Conservation (phyloP, 1,140 invertebrate species). For the Lethrus apterus region DNA sequence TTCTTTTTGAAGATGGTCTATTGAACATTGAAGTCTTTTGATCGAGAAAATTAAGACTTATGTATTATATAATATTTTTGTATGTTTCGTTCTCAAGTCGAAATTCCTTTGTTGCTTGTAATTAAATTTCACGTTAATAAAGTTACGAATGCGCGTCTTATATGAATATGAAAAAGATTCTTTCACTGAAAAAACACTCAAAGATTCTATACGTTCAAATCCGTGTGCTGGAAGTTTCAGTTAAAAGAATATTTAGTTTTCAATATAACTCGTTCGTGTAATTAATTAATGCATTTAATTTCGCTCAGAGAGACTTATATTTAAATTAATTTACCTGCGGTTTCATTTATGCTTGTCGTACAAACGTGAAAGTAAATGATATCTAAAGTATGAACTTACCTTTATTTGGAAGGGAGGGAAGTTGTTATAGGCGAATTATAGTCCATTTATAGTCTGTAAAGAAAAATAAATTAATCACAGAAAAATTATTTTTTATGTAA, state of each 20-base stretch:
- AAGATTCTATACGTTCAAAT: too few species aligned
- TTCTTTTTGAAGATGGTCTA: background rate
- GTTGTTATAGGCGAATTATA: slow-evolving; percentile 29
- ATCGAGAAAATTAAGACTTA: background rate
- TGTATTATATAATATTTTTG: background rate
- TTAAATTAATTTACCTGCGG: background rate
- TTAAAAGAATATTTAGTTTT: background rate
- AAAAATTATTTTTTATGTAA: slow-evolving; percentile 13
- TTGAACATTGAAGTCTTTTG: too few species aligned
- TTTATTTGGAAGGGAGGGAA: slow-evolving; percentile 28
- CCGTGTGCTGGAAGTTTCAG: background rate
- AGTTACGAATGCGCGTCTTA: background rate
- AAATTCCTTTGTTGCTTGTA: background rate
- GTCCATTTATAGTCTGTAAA: slow-evolving; percentile 36
- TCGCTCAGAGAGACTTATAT: background rate
- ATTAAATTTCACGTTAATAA: background rate
- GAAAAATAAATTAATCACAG: slow-evolving; percentile 14
- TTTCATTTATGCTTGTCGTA: background rate
- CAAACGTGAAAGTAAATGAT: background rate
- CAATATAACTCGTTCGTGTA: background rate
- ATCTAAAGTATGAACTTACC: slow-evolving; percentile 26
- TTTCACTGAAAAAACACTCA: too few species aligned
- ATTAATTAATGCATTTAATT: background rate
- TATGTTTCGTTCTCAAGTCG: background rate
- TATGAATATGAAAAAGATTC: background rate